A percentile compares a stretch with the other conserved stretches of the same genome.
These are phyloP conservation scores for Lepidochitona cinerea DNA, from an alignment of 2,888 invertebrate species.

Conservation along the genomic window DNA sequence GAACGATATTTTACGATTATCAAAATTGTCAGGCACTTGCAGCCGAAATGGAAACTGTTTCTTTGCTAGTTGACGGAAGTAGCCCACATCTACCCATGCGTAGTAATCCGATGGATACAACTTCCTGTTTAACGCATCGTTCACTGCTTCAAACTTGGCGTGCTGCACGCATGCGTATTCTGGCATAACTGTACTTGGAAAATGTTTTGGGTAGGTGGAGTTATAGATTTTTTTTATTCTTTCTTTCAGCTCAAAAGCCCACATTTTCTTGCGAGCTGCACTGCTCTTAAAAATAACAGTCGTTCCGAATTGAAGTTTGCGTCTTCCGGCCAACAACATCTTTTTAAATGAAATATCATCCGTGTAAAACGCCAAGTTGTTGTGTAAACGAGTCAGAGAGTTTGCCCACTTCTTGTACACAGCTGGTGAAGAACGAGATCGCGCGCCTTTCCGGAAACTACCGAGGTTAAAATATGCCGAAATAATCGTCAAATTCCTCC, in stretches of 20 bases:
- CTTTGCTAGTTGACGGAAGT: slow-evolving; percentile 7
- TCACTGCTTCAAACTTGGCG: slow-evolving; percentile 15
- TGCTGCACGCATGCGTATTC: slow-evolving; percentile 18
- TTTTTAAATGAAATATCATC: neutral
- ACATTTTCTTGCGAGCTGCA: slow-evolving; percentile 8
- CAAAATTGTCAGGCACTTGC: slow-evolving; percentile 5
- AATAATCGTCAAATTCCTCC: neutral
- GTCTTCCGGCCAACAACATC: neutral
- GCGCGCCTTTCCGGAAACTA: neutral
- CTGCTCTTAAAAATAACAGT: neutral
- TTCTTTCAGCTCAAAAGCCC: slow-evolving; percentile 16
- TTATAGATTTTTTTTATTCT: slow-evolving; percentile 16
- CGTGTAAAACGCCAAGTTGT: neutral
- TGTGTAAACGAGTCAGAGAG: neutral
- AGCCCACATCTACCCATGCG: slow-evolving; percentile 24
- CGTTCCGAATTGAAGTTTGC: neutral
- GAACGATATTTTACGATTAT: slow-evolving; percentile 1
- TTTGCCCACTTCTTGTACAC: neutral
- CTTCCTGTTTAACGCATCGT: slow-evolving; percentile 9
- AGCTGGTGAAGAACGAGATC: neutral
- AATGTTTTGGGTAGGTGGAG: slow-evolving; percentile 17
- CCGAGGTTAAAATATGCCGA: slow-evolving; percentile 9
- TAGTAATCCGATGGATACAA: slow-evolving; percentile 13
- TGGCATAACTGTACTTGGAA: slow-evolving; percentile 18
- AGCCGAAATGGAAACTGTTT: neutral